Conservation (phyloP, 2,888 invertebrate genomes). For the Agrochola macilenta region DNA sequence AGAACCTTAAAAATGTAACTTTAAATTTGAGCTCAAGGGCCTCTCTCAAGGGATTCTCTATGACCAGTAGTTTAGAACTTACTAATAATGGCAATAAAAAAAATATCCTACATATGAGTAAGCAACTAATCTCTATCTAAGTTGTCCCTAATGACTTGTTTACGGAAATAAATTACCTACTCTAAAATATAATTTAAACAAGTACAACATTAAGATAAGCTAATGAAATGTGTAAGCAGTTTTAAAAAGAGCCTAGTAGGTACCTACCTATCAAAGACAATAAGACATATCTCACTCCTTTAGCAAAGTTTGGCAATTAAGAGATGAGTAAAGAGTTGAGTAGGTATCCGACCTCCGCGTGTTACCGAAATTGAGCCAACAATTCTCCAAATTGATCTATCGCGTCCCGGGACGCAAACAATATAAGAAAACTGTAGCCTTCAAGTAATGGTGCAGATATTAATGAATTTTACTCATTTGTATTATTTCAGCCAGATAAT, state of each 20-base stretch:
- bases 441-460: not conserved
- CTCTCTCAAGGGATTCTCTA: too few species aligned
- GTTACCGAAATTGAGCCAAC: conserved; percentile 49
- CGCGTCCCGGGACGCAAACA: conserved; percentile 32
- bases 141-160: not conserved
- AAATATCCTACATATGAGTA: not conserved
- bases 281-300: conserved; percentile 24
- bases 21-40: not conserved
- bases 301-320: conserved; percentile 54
- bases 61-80: not conserved
- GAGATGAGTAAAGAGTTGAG: conserved; percentile 35
- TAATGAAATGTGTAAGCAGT: too few species aligned
- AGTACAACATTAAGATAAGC: not conserved
- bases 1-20: not conserved
- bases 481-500: not conserved
- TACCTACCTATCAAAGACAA: not conserved
- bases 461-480: not conserved
- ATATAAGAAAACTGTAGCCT: conserved; percentile 22
- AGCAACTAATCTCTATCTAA: not conserved
- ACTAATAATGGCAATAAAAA: not conserved
- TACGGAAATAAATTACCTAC: not conserved
- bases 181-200: not conserved
- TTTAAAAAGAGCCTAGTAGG: not conserved
- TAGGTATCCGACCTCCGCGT: conserved; percentile 19
- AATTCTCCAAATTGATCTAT: conserved; percentile 59